Base-by-base conservation (phyloP, 2,113 vertebrate species). In the Xenopus laevis region DNA sequence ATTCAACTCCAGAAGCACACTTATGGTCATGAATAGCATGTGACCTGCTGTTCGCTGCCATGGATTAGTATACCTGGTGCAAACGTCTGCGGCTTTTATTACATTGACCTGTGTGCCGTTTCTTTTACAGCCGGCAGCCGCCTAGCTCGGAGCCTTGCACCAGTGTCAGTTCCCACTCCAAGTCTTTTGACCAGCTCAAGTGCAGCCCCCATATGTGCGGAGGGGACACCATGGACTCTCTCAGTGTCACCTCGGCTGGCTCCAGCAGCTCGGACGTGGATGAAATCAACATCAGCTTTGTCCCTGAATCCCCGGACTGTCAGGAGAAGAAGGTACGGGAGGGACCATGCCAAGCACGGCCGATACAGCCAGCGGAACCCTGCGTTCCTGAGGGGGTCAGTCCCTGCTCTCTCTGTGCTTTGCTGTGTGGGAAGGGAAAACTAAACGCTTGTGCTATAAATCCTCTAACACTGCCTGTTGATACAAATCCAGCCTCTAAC, bases 251-350 rank as follows among this genome's bases (percentile, higher is more conserved):
- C 65, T 98, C 97, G 0, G 97, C 95, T 0, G 95, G 97, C 68
- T 98, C 97, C 79, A 98, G 96, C 72, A 96, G 94, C 53, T 99
- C 97, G 0, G 96, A 98, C 0, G 93, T 97, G 84, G 97, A 99
- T 78, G 96, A 99, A 75, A 93, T 96, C 81, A 96, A 92, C 84
- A 83, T 94, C 86, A 96, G 94, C 89, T 98, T 98, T 74, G 89
- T 96, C 84, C 95, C 97, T 0, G 96, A 98, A 79, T 99, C 96
- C 5, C 97, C 97, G 0, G 97, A 99, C 16, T 93, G 90, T 70
- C 95, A 94, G 65, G 97, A 98, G 79, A 95, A 94, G 82, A 98
- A 98, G 94, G 96, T 97, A 84, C n/a, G 79, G 1, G 23, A 77
- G 66, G 60, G 67, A 75, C 45, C 30, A 53, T 16, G 46, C 62